Conservation (phyloP, 2,113 vertebrate species). For the Alces alces region DNA sequence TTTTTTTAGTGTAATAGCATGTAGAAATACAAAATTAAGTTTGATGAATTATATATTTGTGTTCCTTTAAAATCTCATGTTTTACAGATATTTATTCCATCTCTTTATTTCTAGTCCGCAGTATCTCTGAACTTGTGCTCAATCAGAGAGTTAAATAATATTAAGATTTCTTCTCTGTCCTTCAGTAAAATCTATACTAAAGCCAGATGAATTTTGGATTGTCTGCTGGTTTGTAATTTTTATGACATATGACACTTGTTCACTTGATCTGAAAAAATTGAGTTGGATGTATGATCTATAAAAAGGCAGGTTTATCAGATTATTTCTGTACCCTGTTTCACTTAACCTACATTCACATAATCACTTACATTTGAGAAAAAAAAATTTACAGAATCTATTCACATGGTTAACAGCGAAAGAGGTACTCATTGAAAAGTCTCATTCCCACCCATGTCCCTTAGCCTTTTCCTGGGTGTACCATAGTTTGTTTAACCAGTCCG, state of each 20-base stretch:
- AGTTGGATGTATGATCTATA: background rate
- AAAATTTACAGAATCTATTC: background rate
- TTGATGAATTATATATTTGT: background rate
- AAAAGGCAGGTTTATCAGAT: background rate
- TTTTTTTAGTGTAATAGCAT: background rate
- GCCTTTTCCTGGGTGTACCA: background rate
- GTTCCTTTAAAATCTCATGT: background rate
- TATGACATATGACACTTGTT: background rate
- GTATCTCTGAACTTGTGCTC: background rate
- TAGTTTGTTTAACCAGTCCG: background rate
- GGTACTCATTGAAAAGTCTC: background rate
- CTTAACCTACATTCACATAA: background rate
- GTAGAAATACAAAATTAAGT: background rate
- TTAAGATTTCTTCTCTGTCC: background rate
- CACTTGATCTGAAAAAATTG: background rate
- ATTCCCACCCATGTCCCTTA: background rate
- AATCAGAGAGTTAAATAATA: background rate
- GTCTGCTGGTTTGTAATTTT: slow-evolving; percentile 5
- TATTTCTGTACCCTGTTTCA: background rate
- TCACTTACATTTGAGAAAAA: background rate
- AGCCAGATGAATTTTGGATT: background rate
- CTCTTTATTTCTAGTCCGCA: background rate
- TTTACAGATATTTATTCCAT: background rate
- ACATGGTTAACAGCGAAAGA: background rate
- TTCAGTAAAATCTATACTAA: background rate